These are phyloP conservation scores for Thamnaconus septentrionalis DNA, from an alignment of 2,113 vertebrate genomes.

Conservation along the genomic window DNA sequence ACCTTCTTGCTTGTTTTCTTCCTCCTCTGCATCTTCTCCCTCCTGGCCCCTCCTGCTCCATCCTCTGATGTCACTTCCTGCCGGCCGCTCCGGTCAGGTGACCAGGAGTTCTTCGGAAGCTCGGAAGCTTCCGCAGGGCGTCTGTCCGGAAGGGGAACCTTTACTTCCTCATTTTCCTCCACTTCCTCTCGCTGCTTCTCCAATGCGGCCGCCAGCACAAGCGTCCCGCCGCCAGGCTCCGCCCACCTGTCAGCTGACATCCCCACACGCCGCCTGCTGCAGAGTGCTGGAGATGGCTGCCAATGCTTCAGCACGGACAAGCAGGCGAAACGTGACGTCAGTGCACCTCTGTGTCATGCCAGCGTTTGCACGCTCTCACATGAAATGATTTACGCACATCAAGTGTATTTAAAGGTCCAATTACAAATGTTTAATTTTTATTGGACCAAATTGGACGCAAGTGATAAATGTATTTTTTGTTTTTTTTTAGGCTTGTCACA, in stretches of 20 bases:
- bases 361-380: too few species aligned
- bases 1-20: constrained; percentile 25
- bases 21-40: constrained; percentile 19
- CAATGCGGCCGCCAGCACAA: not conserved
- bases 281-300: too few species aligned
- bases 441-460: too few species aligned
- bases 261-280: constrained; percentile 9
- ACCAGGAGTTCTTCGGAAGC: constrained; percentile 1
- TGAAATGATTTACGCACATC: too few species aligned
- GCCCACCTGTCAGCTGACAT: constrained; percentile 51
- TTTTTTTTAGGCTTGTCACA: too few species aligned
- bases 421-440: too few species aligned
- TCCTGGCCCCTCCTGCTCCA: constrained; percentile 17
- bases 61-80: constrained; percentile 50
- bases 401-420: too few species aligned
- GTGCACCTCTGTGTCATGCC: too few species aligned
- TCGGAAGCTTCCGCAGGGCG: not conserved
- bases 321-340: too few species aligned
- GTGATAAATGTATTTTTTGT: too few species aligned
- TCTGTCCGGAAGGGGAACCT: constrained; percentile 9
- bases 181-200: constrained; percentile 12
- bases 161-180: constrained; percentile 25
- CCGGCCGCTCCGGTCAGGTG: constrained; percentile 1
- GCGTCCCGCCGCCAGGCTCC: constrained; percentile 21
- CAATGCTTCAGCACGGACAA: too few species aligned